Percentiles rank a stretch among this genome's conserved stretches.
Evolutionary conservation across 2,113 vertebrate species (phyloP).

Genomic region (Phylloscopus trochiloides): DNA sequence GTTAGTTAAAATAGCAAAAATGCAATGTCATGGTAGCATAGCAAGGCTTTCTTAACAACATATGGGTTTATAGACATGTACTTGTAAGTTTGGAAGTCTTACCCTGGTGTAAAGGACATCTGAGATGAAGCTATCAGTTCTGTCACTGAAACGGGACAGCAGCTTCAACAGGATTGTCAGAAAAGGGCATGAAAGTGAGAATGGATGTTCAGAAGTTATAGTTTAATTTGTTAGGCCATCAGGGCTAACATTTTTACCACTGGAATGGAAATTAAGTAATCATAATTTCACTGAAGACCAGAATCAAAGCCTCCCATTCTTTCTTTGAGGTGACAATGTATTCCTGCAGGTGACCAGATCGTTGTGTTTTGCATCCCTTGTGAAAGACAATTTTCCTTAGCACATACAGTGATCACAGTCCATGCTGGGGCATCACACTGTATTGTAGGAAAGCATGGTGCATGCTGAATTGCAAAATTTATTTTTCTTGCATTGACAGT

Average conservation of each 20-base stretch:
- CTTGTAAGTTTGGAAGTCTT: not conserved
- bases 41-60: not conserved
- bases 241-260: not conserved
- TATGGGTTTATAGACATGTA: not conserved
- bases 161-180: not conserved
- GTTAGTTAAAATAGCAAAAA: not conserved
- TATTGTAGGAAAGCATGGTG: not conserved
- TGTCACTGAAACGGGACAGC: not conserved
- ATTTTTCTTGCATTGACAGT: not conserved
- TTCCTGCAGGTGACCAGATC: not conserved
- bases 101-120: not conserved
- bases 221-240: not conserved
- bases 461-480: not conserved
- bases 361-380: not conserved
- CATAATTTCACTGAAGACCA: not conserved
- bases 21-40: not conserved
- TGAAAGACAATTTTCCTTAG: not conserved
- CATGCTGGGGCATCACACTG: not conserved
- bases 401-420: not conserved
- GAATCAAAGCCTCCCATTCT: not conserved
- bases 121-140: not conserved
- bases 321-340: not conserved
- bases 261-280: not conserved
- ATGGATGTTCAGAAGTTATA: not conserved
- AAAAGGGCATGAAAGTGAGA: not conserved